Base-by-base conservation (phyloP, 2,797 vertebrate genomes). In the Yasuhikotakia modesta region DNA sequence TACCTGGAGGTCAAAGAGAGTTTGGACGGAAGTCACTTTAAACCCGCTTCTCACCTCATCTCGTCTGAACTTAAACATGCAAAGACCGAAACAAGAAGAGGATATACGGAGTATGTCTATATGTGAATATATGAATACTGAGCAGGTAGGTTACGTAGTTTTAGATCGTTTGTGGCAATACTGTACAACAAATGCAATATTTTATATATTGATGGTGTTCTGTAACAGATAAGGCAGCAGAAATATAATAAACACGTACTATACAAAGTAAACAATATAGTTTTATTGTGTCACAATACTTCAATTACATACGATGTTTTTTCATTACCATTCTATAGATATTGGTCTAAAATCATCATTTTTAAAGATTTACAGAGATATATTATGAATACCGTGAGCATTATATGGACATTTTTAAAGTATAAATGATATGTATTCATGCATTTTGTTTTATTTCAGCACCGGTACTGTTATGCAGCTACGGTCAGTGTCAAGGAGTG, bases 401-500 rank as follows among this genome's bases (percentile, higher is more conserved):
- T 6, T 16, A 48, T 12, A 46, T 46, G 5, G 30, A 2, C 30
- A 57, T 71, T 22, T 32, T n/a, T 1, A 57, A 21, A 52, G 22
- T 32, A 5, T 32, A 32, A 32, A 32, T 32, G 32, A 32, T 32
- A 2, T 32, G 32, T 7, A 17, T 16, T 17, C 30, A 13, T 60
- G 17, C n/a, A 32, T 73, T 71, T 6, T 79, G n/a, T 27, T 82
- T 79, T 19, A 52, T 79, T 66, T 79, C 75, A 80, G 70, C 67
- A 55, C 61, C 64, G 73, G 57, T 43, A 30, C 52, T 74, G 30
- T 68, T 66, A 22, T 61, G 57, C 55, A 46, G 75, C 55, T 73
- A 50, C 75, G 79, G 72, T 22, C 70, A 32, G 67, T 45, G 19
- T 67, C 81, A 50, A 73, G 60, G 57, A 61, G 65, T 53, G 65